Evolutionary conservation across 2,113 vertebrate genomes (phyloP).

Genomic region (Bufo gargarizans): DNA sequence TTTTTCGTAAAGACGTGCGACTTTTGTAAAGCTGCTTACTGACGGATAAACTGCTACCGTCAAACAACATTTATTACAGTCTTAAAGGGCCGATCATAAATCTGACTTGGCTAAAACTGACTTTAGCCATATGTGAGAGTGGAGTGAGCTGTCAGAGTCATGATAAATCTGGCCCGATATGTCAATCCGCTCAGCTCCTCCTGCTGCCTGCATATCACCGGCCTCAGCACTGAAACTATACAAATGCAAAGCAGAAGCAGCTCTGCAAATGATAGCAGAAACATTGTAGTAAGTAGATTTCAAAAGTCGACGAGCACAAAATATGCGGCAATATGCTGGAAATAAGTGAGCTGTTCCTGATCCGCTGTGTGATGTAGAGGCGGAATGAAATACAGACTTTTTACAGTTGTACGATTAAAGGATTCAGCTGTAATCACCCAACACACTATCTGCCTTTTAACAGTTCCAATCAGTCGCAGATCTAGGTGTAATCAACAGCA

Average conservation of each 20-base stretch:
- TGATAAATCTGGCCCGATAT: no score
- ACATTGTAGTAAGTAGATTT: background rate
- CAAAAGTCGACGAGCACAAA: background rate
- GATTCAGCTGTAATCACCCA: conserved; percentile 76
- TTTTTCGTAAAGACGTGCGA: no score
- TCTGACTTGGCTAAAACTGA: no score
- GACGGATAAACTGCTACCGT: no score
- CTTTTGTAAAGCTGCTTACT: no score
- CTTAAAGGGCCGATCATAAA: no score
- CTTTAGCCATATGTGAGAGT: no score
- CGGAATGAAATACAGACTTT: conserved; percentile 70
- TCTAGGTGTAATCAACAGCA: conserved; percentile 88
- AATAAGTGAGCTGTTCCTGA: conserved; percentile 28
- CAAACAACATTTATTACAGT: no score
- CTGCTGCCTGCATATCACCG: background rate
- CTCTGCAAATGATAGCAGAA: background rate
- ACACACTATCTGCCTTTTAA: conserved; percentile 79
- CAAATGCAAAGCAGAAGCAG: background rate
- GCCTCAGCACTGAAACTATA: background rate
- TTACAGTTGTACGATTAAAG: conserved; percentile 80
- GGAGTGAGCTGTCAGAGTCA: no score
- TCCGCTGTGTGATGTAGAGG: conserved; percentile 77
- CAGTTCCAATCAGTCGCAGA: conserved; percentile 84
- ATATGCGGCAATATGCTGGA: background rate
- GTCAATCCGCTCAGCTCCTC: no score